Evolutionary conservation across 2,797 vertebrate species (phyloP).

Genomic region (Crax fasciolata): DNA sequence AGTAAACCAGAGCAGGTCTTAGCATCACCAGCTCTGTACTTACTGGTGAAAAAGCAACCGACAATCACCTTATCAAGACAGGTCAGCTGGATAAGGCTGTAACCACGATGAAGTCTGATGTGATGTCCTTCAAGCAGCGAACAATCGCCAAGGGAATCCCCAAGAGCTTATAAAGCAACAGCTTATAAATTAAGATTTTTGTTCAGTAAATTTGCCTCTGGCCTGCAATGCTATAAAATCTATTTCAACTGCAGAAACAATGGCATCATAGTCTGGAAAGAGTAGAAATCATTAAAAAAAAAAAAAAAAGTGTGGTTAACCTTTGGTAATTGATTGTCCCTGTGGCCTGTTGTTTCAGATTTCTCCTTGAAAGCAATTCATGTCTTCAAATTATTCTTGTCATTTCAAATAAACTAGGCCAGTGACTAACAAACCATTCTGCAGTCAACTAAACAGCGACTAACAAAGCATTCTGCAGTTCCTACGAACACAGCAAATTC

Average conservation of each 20-base stretch:
- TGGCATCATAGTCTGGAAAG: background rate
- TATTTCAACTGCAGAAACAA: background rate
- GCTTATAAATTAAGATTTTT: background rate
- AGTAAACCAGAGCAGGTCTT: background rate
- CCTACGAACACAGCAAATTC: background rate
- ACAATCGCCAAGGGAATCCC: background rate
- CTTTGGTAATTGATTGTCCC: background rate
- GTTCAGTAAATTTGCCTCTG: background rate
- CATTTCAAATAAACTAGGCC: background rate
- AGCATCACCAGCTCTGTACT: background rate
- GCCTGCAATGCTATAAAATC: background rate
- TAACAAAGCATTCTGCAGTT: background rate
- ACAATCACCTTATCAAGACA: background rate
- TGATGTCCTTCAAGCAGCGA: background rate
- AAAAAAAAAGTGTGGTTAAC: constrained; percentile 11
- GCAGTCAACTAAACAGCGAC: background rate
- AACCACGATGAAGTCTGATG: background rate
- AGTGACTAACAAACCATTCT: background rate
- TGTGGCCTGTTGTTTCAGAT: background rate
- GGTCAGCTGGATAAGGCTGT: background rate
- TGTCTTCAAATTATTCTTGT: background rate
- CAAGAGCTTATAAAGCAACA: background rate
- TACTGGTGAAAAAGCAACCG: background rate
- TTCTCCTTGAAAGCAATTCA: background rate
- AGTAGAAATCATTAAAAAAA: background rate